A percentile compares a stretch with the other conserved stretches of the same genome.
Evolutionary conservation across 2,888 invertebrate genomes (phyloP).

Genomic region (Tetragonisca angustula): DNA sequence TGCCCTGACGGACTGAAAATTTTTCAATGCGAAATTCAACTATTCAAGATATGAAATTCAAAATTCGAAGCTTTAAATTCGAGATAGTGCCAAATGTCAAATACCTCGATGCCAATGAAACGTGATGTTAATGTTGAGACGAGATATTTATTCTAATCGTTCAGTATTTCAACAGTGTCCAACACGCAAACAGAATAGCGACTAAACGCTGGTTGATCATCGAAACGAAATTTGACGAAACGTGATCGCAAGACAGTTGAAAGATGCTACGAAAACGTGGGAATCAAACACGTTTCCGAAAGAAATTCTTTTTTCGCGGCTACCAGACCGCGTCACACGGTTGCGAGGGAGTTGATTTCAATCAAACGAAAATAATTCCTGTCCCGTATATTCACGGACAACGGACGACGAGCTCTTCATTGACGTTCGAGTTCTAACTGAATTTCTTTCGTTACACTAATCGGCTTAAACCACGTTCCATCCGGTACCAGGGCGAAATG

Average conservation of each 20-base stretch:
- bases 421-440: constrained; percentile 4
- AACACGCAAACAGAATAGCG: too few species aligned
- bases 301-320: not conserved
- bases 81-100: too few species aligned
- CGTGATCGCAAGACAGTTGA: too few species aligned
- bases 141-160: not conserved
- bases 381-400: not conserved
- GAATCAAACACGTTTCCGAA: not conserved
- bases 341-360: not conserved
- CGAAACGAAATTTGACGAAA: too few species aligned
- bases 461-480: constrained; percentile 14
- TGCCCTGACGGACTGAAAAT: too few species aligned
- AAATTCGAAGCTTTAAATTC: too few species aligned
- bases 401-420: not conserved
- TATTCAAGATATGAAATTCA: too few species aligned
- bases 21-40: too few species aligned
- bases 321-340: too few species aligned
- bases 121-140: too few species aligned
- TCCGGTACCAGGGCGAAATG: not conserved
- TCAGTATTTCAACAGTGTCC: not conserved
- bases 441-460: constrained; percentile 27
- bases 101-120: too few species aligned
- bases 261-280: not conserved
- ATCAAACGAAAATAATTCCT: not conserved
- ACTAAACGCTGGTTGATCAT: too few species aligned